phyloP scores from a whole-genome alignment of 2,113 vertebrate species.

The Hymenochirus boettgeri region DNA sequence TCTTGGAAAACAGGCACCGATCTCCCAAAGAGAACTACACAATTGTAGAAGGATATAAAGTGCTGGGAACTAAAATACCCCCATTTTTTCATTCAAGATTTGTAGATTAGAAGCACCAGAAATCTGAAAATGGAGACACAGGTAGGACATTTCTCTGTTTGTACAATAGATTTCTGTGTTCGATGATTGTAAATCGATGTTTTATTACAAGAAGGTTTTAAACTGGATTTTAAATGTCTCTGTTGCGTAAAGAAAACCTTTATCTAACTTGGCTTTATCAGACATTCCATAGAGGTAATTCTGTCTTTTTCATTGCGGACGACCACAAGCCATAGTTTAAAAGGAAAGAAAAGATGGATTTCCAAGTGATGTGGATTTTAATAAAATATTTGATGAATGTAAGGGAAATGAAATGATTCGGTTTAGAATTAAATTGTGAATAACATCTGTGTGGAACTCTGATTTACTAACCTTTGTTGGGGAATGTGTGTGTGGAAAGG shows the following conservation, averaged over 20 bases:
- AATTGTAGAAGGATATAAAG: not conserved
- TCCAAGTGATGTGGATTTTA: too few species aligned
- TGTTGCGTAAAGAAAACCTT: not conserved
- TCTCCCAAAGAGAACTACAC: conserved; percentile 8
- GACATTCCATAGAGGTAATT: not conserved
- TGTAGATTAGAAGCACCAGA: not conserved
- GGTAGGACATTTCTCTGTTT: conserved; percentile 15
- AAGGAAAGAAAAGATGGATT: too few species aligned
- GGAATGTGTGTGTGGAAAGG: too few species aligned
- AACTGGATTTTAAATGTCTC: not conserved
- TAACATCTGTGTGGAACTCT: too few species aligned
- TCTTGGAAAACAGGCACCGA: conserved; percentile 25
- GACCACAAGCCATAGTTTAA: too few species aligned
- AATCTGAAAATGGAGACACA: conserved; percentile 21
- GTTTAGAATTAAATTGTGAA: too few species aligned
- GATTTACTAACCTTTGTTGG: too few species aligned
- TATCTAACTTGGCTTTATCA: conserved; percentile 5
- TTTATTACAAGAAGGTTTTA: not conserved
- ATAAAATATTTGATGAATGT: too few species aligned
- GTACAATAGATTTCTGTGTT: too few species aligned
- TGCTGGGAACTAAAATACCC: not conserved
- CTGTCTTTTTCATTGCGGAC: too few species aligned
- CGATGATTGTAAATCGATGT: too few species aligned
- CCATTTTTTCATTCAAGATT: not conserved
- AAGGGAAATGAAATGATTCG: too few species aligned